These are phyloP conservation scores for Agrilus mali DNA, from an alignment of 2,888 invertebrate species.

Conservation along the genomic window DNA sequence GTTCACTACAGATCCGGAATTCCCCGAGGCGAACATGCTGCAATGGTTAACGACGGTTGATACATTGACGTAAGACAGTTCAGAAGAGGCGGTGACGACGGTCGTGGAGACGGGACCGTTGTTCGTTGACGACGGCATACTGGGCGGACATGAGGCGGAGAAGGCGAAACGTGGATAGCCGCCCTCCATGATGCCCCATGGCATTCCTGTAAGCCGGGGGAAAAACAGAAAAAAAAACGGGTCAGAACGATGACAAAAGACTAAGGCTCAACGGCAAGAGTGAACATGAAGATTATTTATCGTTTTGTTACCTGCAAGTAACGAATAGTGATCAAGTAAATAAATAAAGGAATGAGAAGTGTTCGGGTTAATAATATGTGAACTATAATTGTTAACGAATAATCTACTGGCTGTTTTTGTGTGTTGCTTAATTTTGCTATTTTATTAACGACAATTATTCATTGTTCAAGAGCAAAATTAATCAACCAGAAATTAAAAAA, in stretches of 20 bases:
- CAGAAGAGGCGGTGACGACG: slow-evolving; percentile 1
- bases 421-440: no score
- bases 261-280: slow-evolving; percentile 32
- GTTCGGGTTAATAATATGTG: background rate
- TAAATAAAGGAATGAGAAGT: background rate
- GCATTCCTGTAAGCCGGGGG: slow-evolving; percentile 49
- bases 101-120: slow-evolving; percentile 1
- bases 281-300: slow-evolving; percentile 22
- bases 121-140: slow-evolving; percentile 18
- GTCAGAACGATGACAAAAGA: slow-evolving; percentile 21
- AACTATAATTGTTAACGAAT: background rate
- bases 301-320: background rate
- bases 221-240: slow-evolving; percentile 6
- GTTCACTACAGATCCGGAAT: no score
- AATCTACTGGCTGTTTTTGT: background rate
- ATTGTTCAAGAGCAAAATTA: no score
- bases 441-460: no score
- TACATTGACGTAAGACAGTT: slow-evolving; percentile 26
- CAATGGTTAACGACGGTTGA: no score
- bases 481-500: no score
- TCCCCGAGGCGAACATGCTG: no score
- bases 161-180: slow-evolving; percentile 55
- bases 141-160: slow-evolving; percentile 47
- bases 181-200: slow-evolving; percentile 77
- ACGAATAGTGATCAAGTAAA: no score